These are phyloP conservation scores for Ispidina picta DNA, from an alignment of 2,797 vertebrate genomes.

Conservation along the genomic window DNA sequence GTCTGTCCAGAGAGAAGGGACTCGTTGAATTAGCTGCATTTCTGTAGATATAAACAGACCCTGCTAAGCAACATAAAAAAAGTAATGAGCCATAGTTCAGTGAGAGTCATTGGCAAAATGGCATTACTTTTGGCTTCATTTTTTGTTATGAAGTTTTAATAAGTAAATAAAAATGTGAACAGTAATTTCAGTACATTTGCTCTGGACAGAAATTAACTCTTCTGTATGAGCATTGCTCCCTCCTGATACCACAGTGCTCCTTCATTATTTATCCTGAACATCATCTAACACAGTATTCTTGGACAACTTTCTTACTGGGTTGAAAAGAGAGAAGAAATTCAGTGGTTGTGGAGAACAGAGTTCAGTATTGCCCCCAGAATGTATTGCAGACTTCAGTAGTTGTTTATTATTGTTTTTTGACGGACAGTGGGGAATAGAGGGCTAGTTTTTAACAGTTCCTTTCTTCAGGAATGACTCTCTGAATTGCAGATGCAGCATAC, in stretches of 20 bases:
- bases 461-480: not conserved
- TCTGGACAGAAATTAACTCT: not conserved
- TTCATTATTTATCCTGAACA: not conserved
- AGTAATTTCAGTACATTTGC: not conserved
- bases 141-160: not conserved
- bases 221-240: not conserved
- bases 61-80: constrained; percentile 27
- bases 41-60: constrained; percentile 4
- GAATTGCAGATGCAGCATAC: not conserved
- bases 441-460: not conserved
- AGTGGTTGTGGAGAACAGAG: not conserved
- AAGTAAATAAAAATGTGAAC: not conserved
- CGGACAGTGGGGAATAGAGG: not conserved
- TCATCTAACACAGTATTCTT: not conserved
- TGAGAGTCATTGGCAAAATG: not conserved
- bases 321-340: not conserved
- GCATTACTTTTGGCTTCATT: not conserved
- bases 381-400: not conserved
- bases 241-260: not conserved
- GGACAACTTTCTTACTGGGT: not conserved
- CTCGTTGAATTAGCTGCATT: constrained; percentile 8
- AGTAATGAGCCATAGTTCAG: constrained; percentile 13
- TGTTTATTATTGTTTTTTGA: not conserved
- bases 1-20: constrained; percentile 24
- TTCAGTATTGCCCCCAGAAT: not conserved